A percentile compares a stretch with the other conserved stretches of the same genome.
Evolutionary conservation across 2,888 invertebrate species (phyloP).

Genomic region (Acrobasis repandana): DNA sequence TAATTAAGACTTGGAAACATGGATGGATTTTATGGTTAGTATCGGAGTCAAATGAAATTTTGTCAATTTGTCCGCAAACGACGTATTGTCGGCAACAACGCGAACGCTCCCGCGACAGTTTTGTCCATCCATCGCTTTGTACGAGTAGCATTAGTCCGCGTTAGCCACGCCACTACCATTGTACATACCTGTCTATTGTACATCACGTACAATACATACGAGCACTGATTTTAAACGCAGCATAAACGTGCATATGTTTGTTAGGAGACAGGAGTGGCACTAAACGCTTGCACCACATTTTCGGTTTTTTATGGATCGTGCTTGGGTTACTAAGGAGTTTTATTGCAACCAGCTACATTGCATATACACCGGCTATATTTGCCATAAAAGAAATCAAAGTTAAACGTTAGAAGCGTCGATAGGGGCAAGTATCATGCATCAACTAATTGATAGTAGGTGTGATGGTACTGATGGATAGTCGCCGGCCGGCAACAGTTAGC

Average conservation of each 20-base stretch:
- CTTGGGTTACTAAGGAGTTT: not conserved
- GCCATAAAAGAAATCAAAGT: not conserved
- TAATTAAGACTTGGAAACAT: no score
- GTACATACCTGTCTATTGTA: slow-evolving; percentile 46
- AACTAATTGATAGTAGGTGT: no score
- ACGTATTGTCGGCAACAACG: slow-evolving; percentile 13
- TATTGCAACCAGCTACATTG: no score
- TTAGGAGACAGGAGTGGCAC: slow-evolving; percentile 10
- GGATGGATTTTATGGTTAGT: not conserved
- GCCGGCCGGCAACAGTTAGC: no score
- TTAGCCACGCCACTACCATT: slow-evolving; percentile 59
- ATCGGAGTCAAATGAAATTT: not conserved
- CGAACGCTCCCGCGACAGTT: slow-evolving; percentile 34
- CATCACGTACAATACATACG: slow-evolving; percentile 15
- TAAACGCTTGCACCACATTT: slow-evolving; percentile 8
- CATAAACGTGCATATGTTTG: slow-evolving; percentile 14
- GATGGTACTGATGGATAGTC: no score
- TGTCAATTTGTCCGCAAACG: not conserved
- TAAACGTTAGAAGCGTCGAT: no score
- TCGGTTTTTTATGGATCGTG: slow-evolving; percentile 3
- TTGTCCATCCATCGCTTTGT: slow-evolving; percentile 47
- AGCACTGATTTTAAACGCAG: slow-evolving; percentile 19
- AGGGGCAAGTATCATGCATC: no score
- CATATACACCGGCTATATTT: no score
- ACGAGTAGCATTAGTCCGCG: slow-evolving; percentile 63